Conservation (phyloP, 2,113 vertebrate species). For the Sterna hirundo region DNA sequence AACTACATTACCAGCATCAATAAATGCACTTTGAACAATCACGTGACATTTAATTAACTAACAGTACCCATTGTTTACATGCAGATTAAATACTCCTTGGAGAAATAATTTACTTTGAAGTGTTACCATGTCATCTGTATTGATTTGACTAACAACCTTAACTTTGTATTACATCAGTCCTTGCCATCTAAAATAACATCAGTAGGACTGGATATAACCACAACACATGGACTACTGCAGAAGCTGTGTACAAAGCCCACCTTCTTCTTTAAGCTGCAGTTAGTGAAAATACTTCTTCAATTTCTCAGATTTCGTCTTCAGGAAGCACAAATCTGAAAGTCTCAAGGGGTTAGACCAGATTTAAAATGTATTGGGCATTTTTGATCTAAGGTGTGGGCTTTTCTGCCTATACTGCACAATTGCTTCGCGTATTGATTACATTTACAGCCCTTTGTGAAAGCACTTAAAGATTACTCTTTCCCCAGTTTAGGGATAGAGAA, state of each 20-base stretch:
- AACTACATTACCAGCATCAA: neutral
- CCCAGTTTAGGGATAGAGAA: neutral
- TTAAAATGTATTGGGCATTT: neutral
- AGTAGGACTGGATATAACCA: neutral
- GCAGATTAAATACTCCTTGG: constrained; percentile 19
- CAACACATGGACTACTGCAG: neutral
- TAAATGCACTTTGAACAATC: neutral
- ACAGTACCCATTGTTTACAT: neutral
- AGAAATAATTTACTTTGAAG: neutral
- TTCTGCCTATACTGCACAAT: neutral
- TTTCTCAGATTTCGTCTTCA: neutral
- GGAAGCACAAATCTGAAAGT: neutral
- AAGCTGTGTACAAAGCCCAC: neutral
- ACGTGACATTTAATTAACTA: constrained; percentile 6
- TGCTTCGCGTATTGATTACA: neutral
- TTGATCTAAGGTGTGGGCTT: neutral
- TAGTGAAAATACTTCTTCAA: neutral
- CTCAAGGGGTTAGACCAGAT: neutral
- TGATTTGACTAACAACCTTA: constrained; percentile 1
- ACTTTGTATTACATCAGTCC: neutral
- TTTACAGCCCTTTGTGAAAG: neutral
- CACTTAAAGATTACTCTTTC: neutral
- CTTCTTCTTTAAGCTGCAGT: neutral
- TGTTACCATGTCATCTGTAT: neutral
- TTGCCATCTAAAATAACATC: neutral